Evolutionary conservation across 2,113 vertebrate species (phyloP).

Genomic region (Macrotis lagotis): DNA sequence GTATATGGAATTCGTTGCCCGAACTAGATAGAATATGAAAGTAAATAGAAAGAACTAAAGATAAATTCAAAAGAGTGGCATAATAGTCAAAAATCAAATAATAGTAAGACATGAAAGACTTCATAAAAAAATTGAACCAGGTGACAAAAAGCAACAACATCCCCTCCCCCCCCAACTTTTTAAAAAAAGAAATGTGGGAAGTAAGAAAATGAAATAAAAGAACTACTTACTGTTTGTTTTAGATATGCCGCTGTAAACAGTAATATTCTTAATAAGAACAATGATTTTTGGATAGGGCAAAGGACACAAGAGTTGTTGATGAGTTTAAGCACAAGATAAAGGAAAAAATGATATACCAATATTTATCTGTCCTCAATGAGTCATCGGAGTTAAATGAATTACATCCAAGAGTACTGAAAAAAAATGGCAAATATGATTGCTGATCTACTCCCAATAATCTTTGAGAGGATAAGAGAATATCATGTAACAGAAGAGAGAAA

Average conservation of each 20-base stretch:
- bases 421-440: not conserved
- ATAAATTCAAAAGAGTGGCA: not conserved
- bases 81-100: not conserved
- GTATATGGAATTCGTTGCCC: not conserved
- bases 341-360: not conserved
- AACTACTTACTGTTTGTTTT: not conserved
- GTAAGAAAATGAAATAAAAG: not conserved
- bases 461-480: not conserved
- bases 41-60: not conserved
- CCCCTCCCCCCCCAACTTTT: not conserved
- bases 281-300: not conserved
- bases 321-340: not conserved
- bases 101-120: not conserved
- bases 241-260: not conserved
- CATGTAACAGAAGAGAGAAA: not conserved
- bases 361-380: not conserved
- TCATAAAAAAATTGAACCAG: not conserved
- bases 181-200: not conserved
- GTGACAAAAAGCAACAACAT: not conserved
- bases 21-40: not conserved
- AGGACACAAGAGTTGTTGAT: not conserved
- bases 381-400: not conserved
- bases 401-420: not conserved
- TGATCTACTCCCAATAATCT: not conserved
- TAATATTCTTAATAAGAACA: not conserved